Conservation (phyloP, 2,888 invertebrate genomes). For the Dryadula phaetusa region DNA sequence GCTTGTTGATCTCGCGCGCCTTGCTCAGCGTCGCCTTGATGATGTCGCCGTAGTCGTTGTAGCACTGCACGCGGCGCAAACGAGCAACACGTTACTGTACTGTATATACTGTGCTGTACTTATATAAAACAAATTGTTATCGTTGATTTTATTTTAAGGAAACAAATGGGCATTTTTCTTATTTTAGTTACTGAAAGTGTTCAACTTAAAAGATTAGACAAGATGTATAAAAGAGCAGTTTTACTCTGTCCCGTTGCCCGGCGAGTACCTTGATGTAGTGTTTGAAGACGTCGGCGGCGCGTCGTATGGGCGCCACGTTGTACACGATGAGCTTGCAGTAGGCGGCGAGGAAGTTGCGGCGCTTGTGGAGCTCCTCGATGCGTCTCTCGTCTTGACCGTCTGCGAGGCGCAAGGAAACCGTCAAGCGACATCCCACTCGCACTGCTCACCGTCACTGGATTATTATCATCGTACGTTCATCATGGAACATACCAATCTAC, state of each 20-base stretch:
- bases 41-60: constrained; percentile 99
- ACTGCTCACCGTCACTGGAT: background rate
- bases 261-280: constrained; percentile 97
- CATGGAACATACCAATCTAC: background rate
- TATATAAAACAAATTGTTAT: too few relatives aligned
- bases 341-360: constrained; percentile 97
- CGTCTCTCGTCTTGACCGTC: constrained; percentile 97
- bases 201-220: too few relatives aligned
- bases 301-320: constrained; percentile 96
- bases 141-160: too few relatives aligned
- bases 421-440: background rate
- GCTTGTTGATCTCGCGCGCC: constrained; percentile 98
- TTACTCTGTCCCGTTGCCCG: too few relatives aligned
- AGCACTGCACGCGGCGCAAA: constrained; percentile 87
- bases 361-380: constrained; percentile 98
- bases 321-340: constrained; percentile 99
- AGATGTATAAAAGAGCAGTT: too few relatives aligned
- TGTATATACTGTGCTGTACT: too few relatives aligned
- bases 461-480: background rate
- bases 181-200: too few relatives aligned
- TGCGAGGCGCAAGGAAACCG: constrained; percentile 56
- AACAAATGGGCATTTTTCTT: background rate
- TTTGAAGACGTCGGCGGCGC: constrained; percentile 97
- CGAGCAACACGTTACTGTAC: too few relatives aligned
- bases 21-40: constrained; percentile 98